phyloP scores from a whole-genome alignment of 1,140 invertebrate species.

The Caligus rogercresseyi region DNA sequence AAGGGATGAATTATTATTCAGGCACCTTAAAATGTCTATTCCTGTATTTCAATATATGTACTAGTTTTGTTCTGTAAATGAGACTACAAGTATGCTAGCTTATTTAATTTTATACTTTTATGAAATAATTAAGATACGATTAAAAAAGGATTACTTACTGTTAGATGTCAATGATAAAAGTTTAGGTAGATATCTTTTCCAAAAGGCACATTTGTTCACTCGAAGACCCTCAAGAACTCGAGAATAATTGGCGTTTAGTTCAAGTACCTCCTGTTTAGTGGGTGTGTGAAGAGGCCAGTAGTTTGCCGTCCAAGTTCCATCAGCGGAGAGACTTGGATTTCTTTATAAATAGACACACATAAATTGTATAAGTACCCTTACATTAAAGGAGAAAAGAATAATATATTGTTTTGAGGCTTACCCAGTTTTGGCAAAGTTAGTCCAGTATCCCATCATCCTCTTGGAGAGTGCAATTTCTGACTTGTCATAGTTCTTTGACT shows the following conservation, averaged over 20 bases:
- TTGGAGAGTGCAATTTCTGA: conserved; percentile 61
- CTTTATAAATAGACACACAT: conserved; percentile 28
- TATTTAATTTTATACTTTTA: too few species aligned
- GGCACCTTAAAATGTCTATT: too few species aligned
- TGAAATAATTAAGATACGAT: too few species aligned
- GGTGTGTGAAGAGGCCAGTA: conserved; percentile 73
- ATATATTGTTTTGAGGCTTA: conserved; percentile 33
- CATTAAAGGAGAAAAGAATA: too few species aligned
- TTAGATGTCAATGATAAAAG: conserved; percentile 27
- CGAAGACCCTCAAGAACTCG: conserved; percentile 63
- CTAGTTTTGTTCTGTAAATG: too few species aligned
- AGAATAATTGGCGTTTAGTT: conserved; percentile 55
- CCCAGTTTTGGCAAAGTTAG: conserved; percentile 86
- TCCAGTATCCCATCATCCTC: conserved; percentile 83
- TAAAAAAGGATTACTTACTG: too few species aligned
- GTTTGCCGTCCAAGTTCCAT: conserved; percentile 35
- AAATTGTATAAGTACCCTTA: conserved; percentile 32
- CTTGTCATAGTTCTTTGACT: conserved; percentile 50
- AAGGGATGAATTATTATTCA: too few species aligned
- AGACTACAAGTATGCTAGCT: too few species aligned
- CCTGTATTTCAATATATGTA: too few species aligned
- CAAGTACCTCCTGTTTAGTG: conserved; percentile 61
- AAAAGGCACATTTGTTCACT: conserved; percentile 82
- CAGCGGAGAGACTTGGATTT: conserved; percentile 38
- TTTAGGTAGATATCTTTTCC: conserved; percentile 82